Conservation (phyloP, 2,888 invertebrate genomes). For the Mermis nigrescens region DNA sequence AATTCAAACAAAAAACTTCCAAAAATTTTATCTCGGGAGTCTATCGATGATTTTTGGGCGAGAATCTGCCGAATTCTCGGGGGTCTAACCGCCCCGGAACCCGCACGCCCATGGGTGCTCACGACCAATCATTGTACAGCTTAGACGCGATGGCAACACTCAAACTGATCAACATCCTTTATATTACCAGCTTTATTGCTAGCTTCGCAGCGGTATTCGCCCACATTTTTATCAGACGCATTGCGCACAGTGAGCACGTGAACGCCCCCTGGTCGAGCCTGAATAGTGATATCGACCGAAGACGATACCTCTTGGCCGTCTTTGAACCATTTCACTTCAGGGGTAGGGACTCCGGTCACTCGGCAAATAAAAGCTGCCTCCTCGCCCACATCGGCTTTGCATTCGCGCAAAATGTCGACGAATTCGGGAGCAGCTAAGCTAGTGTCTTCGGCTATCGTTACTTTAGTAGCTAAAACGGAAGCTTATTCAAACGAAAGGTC, state of each 20-base stretch:
- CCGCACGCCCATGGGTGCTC: no score
- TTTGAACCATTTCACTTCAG: constrained; percentile 64
- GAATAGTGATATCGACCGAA: constrained; percentile 9
- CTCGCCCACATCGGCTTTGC: constrained; percentile 33
- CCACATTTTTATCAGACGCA: constrained; percentile 38
- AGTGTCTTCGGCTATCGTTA: no score
- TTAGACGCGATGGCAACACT: no score
- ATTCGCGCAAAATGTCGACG: constrained; percentile 43
- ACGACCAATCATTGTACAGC: no score
- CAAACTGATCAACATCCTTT: no score
- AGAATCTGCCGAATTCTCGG: no score
- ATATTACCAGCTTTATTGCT: constrained; percentile 57
- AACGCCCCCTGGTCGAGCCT: constrained; percentile 21
- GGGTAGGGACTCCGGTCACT: constrained; percentile 72
- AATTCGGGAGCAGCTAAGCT: constrained; percentile 38
- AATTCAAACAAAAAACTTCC: no score
- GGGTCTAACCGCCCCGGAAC: no score
- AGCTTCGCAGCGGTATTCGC: constrained; percentile 66
- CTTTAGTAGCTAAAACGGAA: no score
- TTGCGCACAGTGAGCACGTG: constrained; percentile 47
- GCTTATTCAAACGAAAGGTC: no score
- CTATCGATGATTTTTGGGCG: no score
- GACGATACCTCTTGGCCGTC: constrained; percentile 43
- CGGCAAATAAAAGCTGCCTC: constrained; percentile 48
- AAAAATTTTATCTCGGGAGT: no score